Evolutionary conservation across 2,888 invertebrate species (phyloP).

Genomic region (Trissolcus brochymenae): DNA sequence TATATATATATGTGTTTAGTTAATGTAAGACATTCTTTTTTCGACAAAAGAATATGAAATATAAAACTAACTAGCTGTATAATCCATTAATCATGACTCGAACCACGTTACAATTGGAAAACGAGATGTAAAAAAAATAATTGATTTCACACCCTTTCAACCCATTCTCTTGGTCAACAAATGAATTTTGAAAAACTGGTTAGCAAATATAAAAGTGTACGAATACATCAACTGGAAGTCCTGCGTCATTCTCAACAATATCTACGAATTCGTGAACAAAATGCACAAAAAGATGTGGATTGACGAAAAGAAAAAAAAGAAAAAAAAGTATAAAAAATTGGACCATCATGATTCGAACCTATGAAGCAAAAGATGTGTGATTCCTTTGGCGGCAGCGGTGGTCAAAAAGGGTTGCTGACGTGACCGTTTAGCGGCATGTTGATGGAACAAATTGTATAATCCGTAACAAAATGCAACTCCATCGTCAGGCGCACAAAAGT

Average conservation of each 20-base stretch:
- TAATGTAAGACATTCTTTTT: not conserved
- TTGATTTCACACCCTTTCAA: constrained; percentile 37
- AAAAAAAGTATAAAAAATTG: constrained; percentile 14
- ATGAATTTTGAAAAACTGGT: constrained; percentile 12
- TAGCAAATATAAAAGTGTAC: constrained; percentile 9
- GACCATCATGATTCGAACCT: constrained; percentile 22
- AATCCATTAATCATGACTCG: not conserved
- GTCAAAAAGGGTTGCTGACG: constrained; percentile 46
- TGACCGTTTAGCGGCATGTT: constrained; percentile 38
- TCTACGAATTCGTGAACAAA: not conserved
- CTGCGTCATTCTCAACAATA: constrained; percentile 17
- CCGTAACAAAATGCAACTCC: constrained; percentile 65
- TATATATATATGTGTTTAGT: not conserved
- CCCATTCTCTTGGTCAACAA: not conserved
- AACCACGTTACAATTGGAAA: not conserved
- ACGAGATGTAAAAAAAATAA: constrained; percentile 4
- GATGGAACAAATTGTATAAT: constrained; percentile 71
- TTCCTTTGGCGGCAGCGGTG: constrained; percentile 21
- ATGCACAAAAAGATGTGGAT: constrained; percentile 3
- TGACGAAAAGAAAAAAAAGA: constrained; percentile 5
- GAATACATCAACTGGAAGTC: not conserved
- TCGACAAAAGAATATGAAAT: not conserved
- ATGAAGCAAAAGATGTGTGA: constrained; percentile 6
- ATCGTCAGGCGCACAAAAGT: constrained; percentile 27
- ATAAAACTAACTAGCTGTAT: not conserved